Evolutionary conservation across 2,888 invertebrate genomes (phyloP).

Genomic region (Tryphoninae sp.): DNA sequence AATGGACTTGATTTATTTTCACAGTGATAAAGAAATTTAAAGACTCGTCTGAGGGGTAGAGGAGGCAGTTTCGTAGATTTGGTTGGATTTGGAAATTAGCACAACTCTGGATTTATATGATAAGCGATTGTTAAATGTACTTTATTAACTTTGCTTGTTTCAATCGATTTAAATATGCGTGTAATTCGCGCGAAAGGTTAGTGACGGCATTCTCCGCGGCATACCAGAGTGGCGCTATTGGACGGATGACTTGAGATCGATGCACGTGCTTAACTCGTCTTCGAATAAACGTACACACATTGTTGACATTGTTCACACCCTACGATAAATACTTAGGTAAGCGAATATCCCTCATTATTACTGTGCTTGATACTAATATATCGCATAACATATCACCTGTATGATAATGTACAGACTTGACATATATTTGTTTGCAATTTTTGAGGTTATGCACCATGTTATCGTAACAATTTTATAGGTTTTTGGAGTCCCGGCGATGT

Average conservation of each 20-base stretch:
- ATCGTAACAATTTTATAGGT: not conserved
- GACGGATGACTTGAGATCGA: not conserved
- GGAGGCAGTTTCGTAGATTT: no score
- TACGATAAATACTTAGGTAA: not conserved
- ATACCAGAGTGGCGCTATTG: not conserved
- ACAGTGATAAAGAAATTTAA: no score
- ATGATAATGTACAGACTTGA: not conserved
- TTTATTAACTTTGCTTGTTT: no score
- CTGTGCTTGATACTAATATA: not conserved
- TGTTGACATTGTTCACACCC: not conserved
- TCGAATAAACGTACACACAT: not conserved
- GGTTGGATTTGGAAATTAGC: no score
- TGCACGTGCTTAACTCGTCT: not conserved
- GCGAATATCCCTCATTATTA: not conserved
- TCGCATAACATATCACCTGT: not conserved
- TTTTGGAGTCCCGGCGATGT: constrained; percentile 48
- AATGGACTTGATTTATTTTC: no score
- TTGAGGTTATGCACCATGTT: constrained; percentile 23
- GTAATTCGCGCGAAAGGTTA: not conserved
- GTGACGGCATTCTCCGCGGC: not conserved
- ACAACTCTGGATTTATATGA: no score
- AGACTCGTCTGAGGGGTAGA: no score
- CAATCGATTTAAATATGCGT: no score
- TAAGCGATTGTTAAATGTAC: no score
- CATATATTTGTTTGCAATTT: not conserved